Evolutionary conservation across 2,888 invertebrate genomes (phyloP), one percentile per base, ranked within the genome.

Genomic region (Camptogramma bilineatum): DNA sequence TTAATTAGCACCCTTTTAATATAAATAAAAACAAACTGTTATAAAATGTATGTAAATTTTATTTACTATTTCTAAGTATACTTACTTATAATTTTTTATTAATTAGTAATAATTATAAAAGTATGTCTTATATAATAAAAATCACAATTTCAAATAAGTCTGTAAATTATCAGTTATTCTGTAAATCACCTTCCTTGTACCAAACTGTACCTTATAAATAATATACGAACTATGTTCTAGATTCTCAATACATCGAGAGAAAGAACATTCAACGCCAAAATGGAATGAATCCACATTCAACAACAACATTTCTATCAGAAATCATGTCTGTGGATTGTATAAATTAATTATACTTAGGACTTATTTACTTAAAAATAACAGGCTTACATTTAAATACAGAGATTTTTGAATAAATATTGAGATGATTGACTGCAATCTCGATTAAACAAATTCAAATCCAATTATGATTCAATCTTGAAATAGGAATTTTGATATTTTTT

Each of bases 161-260:
- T 59, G 51, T 46, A 52, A 64, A 62, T 59, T 53, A 62, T 77
- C 72, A 66, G 77, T 73, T 24, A 10, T 39, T 10, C 34, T 10
- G 34, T 39, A 34, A 28, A 44, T 44, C 53, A 51, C 55, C 54
- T 46, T 64, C 16, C 55, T 47, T 62, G 54, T 61, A 62, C 51
- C 42, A 28, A 28, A 47, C 10, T 28, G 47, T 60, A 60, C 60
- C 17, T 47, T 24, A n/a, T n/a, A n/a, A n/a, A n/a, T n/a, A 9
- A 42, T n/a, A 19, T 13, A 39, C 13, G 34, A 13, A 13, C 10
- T 34, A 39, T 31, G 54, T 64, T 64, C 55, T 59, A 39, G 44
- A 52, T 46, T 59, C 54, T 64, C 59, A 39, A 50, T 44, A 19
- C 8, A n/a, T 52, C 16, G 59, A 55, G 64, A 64, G 7, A 59